A percentile compares a stretch with the other conserved stretches of the same genome.
Conservation (phyloP, 2,888 invertebrate genomes). For the Amphipoea oculea region DNA sequence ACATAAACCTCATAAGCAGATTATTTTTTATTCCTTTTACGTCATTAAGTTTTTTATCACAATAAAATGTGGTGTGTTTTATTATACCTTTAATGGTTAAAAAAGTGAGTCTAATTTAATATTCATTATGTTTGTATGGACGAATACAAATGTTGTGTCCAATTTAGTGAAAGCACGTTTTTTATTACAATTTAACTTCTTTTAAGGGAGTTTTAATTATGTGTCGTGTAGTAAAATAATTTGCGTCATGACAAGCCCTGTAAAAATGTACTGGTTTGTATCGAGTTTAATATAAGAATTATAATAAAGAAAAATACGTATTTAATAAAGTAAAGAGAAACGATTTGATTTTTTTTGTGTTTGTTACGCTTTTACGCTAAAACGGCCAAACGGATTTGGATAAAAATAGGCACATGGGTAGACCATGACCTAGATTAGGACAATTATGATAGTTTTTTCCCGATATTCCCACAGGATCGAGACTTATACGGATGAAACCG, state of each 20-base stretch:
- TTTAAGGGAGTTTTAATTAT: slow-evolving; percentile 32
- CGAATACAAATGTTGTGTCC: slow-evolving; percentile 36
- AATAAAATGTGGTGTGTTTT: slow-evolving; percentile 44
- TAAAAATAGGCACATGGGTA: neutral
- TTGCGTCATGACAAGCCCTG: neutral
- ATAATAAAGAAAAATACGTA: too few species aligned
- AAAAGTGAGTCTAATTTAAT: slow-evolving; percentile 39
- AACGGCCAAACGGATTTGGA: neutral
- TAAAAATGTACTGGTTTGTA: neutral
- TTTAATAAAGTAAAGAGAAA: neutral
- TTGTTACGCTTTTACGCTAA: neutral
- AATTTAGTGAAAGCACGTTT: slow-evolving; percentile 39
- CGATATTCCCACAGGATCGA: neutral
- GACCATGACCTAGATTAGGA: neutral
- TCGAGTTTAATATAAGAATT: neutral
- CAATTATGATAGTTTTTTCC: neutral
- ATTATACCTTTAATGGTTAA: slow-evolving; percentile 30
- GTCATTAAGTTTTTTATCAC: slow-evolving; percentile 53
- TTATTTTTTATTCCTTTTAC: slow-evolving; percentile 55
- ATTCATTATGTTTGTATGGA: slow-evolving; percentile 30
- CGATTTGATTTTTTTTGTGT: too few species aligned
- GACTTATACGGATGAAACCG: neutral
- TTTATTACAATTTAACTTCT: slow-evolving; percentile 44
- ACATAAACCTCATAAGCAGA: slow-evolving; percentile 17
- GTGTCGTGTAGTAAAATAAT: slow-evolving; percentile 33